These are phyloP conservation scores for Hydra vulgaris DNA, from an alignment of 30 jellyfish, hydroid and myxozoan genomes.

Conservation along the genomic window DNA sequence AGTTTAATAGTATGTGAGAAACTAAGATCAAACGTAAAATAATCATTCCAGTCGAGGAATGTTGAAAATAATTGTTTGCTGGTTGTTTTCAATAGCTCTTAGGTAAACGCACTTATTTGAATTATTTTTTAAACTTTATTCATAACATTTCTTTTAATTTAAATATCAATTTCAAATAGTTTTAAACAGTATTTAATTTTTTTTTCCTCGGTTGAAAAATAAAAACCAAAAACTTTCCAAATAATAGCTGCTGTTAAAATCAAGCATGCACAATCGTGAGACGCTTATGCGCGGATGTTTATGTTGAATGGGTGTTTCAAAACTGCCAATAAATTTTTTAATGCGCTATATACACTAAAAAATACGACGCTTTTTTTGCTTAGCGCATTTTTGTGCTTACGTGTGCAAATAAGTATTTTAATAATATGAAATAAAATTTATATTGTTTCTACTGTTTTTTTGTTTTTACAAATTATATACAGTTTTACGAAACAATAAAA, in stretches of 20 bases:
- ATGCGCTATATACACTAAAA: neutral
- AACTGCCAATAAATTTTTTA: neutral
- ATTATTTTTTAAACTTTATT: no score
- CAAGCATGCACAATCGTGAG: neutral
- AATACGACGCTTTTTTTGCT: neutral
- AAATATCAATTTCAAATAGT: no score
- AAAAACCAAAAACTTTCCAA: neutral
- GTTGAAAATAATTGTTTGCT: neutral
- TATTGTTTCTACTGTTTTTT: no score
- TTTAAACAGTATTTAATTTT: neutral
- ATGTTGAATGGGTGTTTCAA: neutral
- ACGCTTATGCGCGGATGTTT: neutral
- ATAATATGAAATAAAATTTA: no score
- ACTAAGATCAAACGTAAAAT: neutral
- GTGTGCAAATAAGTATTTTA: neutral
- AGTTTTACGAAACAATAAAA: no score
- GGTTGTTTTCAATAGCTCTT: neutral
- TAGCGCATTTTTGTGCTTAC: neutral
- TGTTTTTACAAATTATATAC: no score
- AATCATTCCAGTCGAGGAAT: neutral
- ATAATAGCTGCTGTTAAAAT: neutral
- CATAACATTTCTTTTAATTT: no score
- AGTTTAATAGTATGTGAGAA: neutral
- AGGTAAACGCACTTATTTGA: no score
- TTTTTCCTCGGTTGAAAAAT: neutral